Evolutionary conservation across 2,797 vertebrate genomes (phyloP).

Genomic region (Hoplostethus atlanticus): DNA sequence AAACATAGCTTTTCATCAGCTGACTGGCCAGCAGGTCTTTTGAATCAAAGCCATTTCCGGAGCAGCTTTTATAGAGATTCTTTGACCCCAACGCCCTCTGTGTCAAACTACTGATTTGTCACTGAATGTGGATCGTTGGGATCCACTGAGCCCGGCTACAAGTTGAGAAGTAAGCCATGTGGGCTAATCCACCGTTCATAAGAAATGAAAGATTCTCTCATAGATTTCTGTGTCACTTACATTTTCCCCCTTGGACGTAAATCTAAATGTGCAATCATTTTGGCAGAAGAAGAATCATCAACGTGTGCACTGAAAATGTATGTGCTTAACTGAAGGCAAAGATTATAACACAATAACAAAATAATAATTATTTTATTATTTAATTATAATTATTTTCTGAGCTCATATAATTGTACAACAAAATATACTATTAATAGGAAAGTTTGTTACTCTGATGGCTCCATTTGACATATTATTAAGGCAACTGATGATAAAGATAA

Average conservation of each 20-base stretch:
- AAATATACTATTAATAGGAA: neutral
- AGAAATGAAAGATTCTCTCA: neutral
- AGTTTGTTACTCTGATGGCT: neutral
- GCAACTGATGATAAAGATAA: too few relatives aligned
- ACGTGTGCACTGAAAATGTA: neutral
- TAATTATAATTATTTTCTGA: too few relatives aligned
- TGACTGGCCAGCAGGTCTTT: conserved; percentile 42
- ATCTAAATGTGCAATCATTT: neutral
- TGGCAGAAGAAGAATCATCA: neutral
- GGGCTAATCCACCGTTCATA: neutral
- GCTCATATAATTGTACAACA: neutral
- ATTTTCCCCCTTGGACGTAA: neutral
- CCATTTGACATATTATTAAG: neutral
- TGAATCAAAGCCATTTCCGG: conserved; percentile 45
- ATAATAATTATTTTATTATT: neutral
- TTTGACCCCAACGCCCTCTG: conserved; percentile 49
- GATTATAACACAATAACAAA: neutral
- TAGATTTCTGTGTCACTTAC: neutral
- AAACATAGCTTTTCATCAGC: conserved; percentile 35
- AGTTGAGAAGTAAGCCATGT: neutral
- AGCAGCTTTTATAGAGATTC: conserved; percentile 35
- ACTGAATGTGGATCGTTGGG: conserved; percentile 16
- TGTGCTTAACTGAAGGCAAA: neutral
- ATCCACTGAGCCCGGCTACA: conserved; percentile 13
- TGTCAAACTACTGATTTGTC: conserved; percentile 26